phyloP scores from a whole-genome alignment of 1,140 invertebrate species.

The Caenorhabditis latens region DNA sequence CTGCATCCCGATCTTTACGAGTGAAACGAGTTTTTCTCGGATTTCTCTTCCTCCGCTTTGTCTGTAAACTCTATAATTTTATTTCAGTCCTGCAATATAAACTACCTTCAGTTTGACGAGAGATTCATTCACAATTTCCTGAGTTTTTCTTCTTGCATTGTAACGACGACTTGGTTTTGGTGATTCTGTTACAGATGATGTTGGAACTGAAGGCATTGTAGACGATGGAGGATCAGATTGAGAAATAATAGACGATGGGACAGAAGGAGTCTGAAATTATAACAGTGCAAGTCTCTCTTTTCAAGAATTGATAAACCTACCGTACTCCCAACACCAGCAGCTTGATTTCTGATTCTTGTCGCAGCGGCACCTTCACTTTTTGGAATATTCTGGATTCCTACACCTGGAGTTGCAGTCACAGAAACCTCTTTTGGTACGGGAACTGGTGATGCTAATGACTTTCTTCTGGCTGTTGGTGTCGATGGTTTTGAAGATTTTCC shows the following conservation, averaged over 20 bases:
- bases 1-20: conserved; percentile 58
- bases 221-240: too few relatives aligned
- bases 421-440: neutral
- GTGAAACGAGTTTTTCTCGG: conserved; percentile 60
- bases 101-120: conserved; percentile 9
- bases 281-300: neutral
- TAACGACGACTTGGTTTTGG: conserved; percentile 54
- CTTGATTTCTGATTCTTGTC: conserved; percentile 61
- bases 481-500: conserved; percentile 45
- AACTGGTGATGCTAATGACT: conserved; percentile 18
- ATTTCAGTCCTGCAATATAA: neutral
- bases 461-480: conserved; percentile 20
- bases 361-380: conserved; percentile 60
- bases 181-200: conserved; percentile 3
- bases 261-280: neutral
- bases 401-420: neutral
- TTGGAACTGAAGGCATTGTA: neutral
- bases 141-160: conserved; percentile 59
- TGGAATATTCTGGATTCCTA: conserved; percentile 24
- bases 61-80: conserved; percentile 10
- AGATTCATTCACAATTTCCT: conserved; percentile 62
- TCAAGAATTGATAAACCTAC: neutral
- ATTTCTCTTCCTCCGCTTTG: conserved; percentile 60
- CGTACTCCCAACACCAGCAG: neutral
- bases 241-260: neutral